Evolutionary conservation across 2,888 invertebrate species (phyloP).

Genomic region (Periphyllus acericola): DNA sequence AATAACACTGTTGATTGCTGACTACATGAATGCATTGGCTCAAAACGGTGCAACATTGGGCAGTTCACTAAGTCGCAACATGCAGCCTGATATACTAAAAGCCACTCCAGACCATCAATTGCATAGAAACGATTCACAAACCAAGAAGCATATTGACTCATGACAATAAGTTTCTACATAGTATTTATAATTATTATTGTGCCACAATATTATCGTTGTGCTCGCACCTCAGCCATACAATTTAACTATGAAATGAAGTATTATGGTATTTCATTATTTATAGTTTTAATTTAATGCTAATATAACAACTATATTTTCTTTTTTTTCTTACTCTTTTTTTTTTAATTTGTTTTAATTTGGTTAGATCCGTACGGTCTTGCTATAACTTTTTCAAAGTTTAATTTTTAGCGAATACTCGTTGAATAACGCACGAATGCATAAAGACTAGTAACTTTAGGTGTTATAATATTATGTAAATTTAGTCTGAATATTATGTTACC

Average conservation of each 20-base stretch:
- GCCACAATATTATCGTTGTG: conserved; percentile 33
- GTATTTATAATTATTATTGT: conserved; percentile 21
- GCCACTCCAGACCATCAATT: conserved; percentile 86
- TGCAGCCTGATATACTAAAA: conserved; percentile 86
- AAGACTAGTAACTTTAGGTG: conserved; percentile 54
- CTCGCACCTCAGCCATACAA: conserved; percentile 34
- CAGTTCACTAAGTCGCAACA: conserved; percentile 78
- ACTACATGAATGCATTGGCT: conserved; percentile 88
- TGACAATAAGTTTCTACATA: conserved; percentile 47
- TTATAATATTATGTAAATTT: conserved; percentile 50
- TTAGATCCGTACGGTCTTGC: background rate
- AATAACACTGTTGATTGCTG: conserved; percentile 89
- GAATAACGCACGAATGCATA: conserved; percentile 31
- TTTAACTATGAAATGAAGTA: background rate
- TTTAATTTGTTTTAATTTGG: background rate
- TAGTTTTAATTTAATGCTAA: conserved; percentile 28
- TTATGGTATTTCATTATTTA: conserved; percentile 7
- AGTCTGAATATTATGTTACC: conserved; percentile 57
- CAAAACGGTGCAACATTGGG: conserved; percentile 68
- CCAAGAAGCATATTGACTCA: conserved; percentile 64
- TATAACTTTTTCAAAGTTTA: conserved; percentile 11
- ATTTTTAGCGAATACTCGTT: conserved; percentile 40
- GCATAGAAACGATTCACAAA: conserved; percentile 70
- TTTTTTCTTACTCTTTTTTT: background rate
- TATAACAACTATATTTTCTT: conserved; percentile 6